Evolutionary conservation across 1,140 invertebrate genomes (phyloP).

Genomic region (Maconellicoccus hirsutus): DNA sequence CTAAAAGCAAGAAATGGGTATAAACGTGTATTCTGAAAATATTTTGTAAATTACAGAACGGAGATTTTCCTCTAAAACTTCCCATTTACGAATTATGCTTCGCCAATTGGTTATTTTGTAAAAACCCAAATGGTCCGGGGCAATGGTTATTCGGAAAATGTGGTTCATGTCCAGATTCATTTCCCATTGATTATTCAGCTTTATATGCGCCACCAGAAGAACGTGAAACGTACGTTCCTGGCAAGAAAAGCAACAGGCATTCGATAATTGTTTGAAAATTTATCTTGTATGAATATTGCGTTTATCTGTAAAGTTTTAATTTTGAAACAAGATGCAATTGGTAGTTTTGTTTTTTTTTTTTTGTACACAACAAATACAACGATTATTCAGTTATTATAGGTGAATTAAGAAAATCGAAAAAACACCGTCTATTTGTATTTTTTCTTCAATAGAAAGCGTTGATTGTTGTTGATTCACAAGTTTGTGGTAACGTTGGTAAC

Average conservation of each 20-base stretch:
- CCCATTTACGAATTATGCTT: slow-evolving; percentile 52
- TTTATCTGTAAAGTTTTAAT: no score
- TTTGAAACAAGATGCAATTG: no score
- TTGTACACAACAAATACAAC: no score
- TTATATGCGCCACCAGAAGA: slow-evolving; percentile 53
- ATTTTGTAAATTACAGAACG: slow-evolving; percentile 45
- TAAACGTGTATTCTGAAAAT: neutral
- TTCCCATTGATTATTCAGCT: slow-evolving; percentile 60
- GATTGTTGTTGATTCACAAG: no score
- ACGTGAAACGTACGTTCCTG: slow-evolving; percentile 52
- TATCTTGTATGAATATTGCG: no score
- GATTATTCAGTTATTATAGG: no score
- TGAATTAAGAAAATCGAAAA: neutral
- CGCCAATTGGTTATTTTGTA: slow-evolving; percentile 55
- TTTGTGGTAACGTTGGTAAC: neutral
- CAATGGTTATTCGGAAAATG: slow-evolving; percentile 54
- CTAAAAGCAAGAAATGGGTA: neutral
- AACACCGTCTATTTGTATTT: neutral
- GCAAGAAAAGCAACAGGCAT: slow-evolving; percentile 52
- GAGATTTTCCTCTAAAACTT: slow-evolving; percentile 48
- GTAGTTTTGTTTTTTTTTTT: no score
- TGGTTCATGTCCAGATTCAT: slow-evolving; percentile 43
- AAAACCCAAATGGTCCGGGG: slow-evolving; percentile 57
- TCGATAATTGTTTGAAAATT: slow-evolving; percentile 53
- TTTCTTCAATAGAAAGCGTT: no score